Base-by-base conservation (phyloP, 2,888 invertebrate species). In the Drosophila niveifrons region DNA sequence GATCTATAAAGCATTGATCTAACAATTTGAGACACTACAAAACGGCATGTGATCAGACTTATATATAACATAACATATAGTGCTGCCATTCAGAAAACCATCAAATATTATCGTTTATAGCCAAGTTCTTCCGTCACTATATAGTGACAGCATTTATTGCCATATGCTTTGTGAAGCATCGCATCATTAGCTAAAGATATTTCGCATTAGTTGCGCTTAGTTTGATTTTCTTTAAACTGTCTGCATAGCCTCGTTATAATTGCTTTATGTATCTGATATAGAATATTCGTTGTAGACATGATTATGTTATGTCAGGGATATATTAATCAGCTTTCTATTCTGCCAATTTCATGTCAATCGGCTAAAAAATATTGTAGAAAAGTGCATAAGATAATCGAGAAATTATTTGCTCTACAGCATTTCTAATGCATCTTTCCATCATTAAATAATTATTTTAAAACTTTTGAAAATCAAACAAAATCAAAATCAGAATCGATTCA, bases 121-220 rank as follows among this genome's bases (percentile, higher is more conserved):
- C 10, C 13, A 28, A 39, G 28, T 13, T 18, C 9, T 28, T n/a
- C 4, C 23, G 23, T 23, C 23, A 7, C 50, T 41, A 43, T 41
- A 17, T 58, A 13, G 23, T 57, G 47, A 7, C 11, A 17, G 39
- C 17, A 51, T 56, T 15, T 48, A 41, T 53, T 55, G 41, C n/a
- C 15, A 65, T 41, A 58, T 58, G 10, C 15, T 55, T 62, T 65
- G 31, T 63, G 59, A 75, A 56, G 70, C 52, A 13, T 50, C 56
- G 77, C 68, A 66, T 73, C 88, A 68, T 85, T 82, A 58, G 52
- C 17, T 1, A 15, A 66, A 53, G 46, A 68, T 50, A 55, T 75
- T 70, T 36, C 51, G 44, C 75, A 85, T 88, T 75, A 73, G 88
- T 44, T 80, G 52, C 77, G 80, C 75, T 76, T 72, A 66, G 86